These are phyloP conservation scores for Coenobita brevimanus DNA, from an alignment of 1,140 invertebrate genomes.

Conservation along the genomic window DNA sequence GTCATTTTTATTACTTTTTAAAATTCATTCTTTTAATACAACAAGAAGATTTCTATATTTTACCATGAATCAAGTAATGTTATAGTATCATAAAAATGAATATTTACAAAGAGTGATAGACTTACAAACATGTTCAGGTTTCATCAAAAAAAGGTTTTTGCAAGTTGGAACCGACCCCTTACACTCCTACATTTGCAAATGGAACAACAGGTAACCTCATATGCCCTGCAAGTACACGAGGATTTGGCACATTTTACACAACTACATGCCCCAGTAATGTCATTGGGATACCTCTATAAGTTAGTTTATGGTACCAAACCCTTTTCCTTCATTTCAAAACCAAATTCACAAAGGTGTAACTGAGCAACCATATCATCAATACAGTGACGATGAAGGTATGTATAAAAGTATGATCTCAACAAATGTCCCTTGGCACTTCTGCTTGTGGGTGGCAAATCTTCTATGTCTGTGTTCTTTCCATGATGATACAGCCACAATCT, in stretches of 20 bases:
- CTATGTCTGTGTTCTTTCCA: background rate
- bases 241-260: conserved; percentile 7
- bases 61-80: background rate
- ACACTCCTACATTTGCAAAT: background rate
- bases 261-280: conserved; percentile 3
- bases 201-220: conserved; percentile 16
- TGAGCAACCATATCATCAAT: background rate
- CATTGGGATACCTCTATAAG: conserved; percentile 3
- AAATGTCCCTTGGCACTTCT: no score
- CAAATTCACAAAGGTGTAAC: conserved; percentile 3
- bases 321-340: background rate
- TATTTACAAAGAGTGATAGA: background rate
- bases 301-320: background rate
- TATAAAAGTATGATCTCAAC: no score
- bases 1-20: background rate
- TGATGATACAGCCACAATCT: conserved; percentile 19
- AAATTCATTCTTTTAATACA: background rate
- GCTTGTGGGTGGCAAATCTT: conserved; percentile 18
- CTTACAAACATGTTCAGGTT: background rate
- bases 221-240: background rate
- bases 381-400: no score
- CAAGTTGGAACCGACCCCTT: background rate
- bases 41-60: background rate
- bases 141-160: background rate
- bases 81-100: background rate